A percentile compares a stretch with the other conserved stretches of the same genome.
phyloP scores from a whole-genome alignment of 2,113 vertebrate species.

The Leucopsar rothschildi region DNA sequence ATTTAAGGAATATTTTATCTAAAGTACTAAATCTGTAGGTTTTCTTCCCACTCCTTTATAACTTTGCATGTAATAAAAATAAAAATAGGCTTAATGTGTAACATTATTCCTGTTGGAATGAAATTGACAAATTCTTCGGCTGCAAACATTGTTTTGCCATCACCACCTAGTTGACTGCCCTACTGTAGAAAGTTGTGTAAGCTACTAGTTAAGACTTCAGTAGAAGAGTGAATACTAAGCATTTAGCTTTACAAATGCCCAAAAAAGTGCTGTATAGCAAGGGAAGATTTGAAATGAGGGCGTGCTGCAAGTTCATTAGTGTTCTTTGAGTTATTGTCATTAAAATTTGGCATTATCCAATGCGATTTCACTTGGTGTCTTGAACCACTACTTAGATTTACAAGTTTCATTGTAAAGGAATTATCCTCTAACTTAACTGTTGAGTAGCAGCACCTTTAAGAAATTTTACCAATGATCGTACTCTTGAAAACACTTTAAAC shows the following conservation, averaged over 20 bases:
- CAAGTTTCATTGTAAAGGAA: not conserved
- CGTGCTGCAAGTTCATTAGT: not conserved
- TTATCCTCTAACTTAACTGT: not conserved
- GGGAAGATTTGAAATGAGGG: not conserved
- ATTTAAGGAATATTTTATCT: not conserved
- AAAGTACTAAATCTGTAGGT: not conserved
- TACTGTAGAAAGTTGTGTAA: not conserved
- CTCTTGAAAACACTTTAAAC: not conserved
- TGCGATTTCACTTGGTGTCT: not conserved
- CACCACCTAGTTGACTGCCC: not conserved
- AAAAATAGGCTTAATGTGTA: not conserved
- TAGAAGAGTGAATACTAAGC: not conserved
- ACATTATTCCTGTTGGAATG: not conserved
- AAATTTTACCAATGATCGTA: not conserved
- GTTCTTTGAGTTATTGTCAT: not conserved
- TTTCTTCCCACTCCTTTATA: not conserved
- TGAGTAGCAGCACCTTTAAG: not conserved
- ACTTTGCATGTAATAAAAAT: not conserved
- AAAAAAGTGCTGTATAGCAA: not conserved
- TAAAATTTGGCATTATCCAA: not conserved
- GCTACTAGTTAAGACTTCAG: not conserved
- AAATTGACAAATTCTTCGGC: not conserved
- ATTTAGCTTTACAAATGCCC: not conserved
- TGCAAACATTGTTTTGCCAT: not conserved
- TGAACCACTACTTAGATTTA: not conserved